Evolutionary conservation across 2,797 vertebrate genomes (phyloP).

Genomic region (Anabas testudineus): DNA sequence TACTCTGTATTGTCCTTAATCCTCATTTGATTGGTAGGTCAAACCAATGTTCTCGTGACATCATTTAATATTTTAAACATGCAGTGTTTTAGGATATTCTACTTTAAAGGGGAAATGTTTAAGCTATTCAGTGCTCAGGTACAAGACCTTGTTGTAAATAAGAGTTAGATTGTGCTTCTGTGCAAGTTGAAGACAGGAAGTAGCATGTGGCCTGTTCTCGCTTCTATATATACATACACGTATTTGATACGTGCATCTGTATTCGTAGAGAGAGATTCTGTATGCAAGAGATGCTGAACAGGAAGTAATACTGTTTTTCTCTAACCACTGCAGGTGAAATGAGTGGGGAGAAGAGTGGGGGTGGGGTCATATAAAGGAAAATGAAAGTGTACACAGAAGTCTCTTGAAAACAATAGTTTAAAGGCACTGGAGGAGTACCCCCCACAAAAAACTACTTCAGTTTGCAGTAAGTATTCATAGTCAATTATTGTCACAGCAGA

Average conservation of each 20-base stretch:
- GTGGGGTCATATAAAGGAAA: constrained; percentile 39
- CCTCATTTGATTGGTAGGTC: neutral
- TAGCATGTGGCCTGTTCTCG: constrained; percentile 71
- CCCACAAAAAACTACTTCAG: constrained; percentile 24
- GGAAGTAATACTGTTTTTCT: constrained; percentile 68
- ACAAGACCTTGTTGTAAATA: constrained; percentile 21
- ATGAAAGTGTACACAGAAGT: constrained; percentile 54
- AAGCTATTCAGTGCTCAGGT: constrained; percentile 27
- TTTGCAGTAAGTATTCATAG: neutral
- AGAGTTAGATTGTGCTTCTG: constrained; percentile 26
- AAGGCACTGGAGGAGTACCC: constrained; percentile 30
- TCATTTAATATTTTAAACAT: neutral
- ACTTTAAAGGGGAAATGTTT: neutral
- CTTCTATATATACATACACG: constrained; percentile 66
- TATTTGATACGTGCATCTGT: constrained; percentile 58
- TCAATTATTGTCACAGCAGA: constrained; percentile 38
- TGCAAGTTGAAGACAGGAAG: constrained; percentile 78
- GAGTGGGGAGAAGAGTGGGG: constrained; percentile 12
- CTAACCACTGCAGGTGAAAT: constrained; percentile 72
- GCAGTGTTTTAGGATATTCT: neutral
- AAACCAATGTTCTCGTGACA: neutral
- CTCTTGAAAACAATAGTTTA: constrained; percentile 46
- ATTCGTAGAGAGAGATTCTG: constrained; percentile 54
- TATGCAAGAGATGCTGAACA: constrained; percentile 57
- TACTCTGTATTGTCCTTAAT: constrained; percentile 14